Percentiles rank a stretch among this genome's conserved stretches.
phyloP scores from a whole-genome alignment of 2,113 vertebrate species.

The Lonchura striata region DNA sequence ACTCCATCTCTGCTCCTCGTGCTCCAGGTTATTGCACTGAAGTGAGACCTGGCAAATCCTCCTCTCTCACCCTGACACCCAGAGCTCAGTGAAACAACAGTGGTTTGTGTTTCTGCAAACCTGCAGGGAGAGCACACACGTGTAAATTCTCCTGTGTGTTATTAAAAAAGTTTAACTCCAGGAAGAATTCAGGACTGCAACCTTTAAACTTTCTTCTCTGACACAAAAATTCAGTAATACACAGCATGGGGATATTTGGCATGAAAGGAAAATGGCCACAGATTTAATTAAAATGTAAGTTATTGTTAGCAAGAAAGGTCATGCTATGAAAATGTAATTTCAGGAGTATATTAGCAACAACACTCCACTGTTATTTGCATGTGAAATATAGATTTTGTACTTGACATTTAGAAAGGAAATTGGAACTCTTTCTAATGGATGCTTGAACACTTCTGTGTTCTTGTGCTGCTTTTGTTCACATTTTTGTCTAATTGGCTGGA shows the following conservation, averaged over 20 bases:
- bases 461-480: slow-evolving; percentile 40
- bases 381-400: slow-evolving; percentile 70
- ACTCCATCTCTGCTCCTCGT: background rate
- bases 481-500: slow-evolving; percentile 53
- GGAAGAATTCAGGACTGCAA: slow-evolving; percentile 53
- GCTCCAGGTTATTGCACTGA: background rate
- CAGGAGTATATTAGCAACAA: slow-evolving; percentile 66
- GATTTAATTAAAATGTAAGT: slow-evolving; percentile 80
- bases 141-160: background rate
- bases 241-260: slow-evolving; percentile 41
- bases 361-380: slow-evolving; percentile 67
- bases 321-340: slow-evolving; percentile 75
- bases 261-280: slow-evolving; percentile 65
- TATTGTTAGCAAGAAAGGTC: slow-evolving; percentile 79
- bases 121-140: background rate
- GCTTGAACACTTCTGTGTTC: slow-evolving; percentile 53
- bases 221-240: slow-evolving; percentile 43
- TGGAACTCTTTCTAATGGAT: slow-evolving; percentile 57
- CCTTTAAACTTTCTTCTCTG: slow-evolving; percentile 65
- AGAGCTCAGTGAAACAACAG: background rate
- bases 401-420: slow-evolving; percentile 77
- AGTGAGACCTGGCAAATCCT: background rate
- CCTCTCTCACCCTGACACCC: background rate
- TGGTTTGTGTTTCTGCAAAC: background rate
- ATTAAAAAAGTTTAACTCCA: slow-evolving; percentile 20